Base-by-base conservation (phyloP, 2,888 invertebrate genomes). In the Pollenia labialis region DNA sequence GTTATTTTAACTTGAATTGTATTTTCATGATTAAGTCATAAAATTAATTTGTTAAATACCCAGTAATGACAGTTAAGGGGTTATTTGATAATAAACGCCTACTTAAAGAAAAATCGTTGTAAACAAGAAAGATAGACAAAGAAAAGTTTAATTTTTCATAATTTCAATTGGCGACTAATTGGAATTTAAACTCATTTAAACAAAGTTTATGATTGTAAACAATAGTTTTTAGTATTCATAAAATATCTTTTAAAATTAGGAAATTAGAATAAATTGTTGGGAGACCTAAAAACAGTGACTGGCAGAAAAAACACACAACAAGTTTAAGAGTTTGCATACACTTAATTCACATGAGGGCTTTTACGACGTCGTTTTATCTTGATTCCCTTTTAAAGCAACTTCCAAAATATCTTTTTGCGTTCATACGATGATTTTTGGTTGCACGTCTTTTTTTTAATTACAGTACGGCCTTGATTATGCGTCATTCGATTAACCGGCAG, bases 11-110 rank as follows among this genome's bases (percentile, higher is more conserved):
- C 14, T 71, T 56, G 9, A 46, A 23, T 32, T 32, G 46, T 72
- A 42, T 46, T 58, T 23, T 46, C 23, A 56, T 46, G 46, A 72
- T 56, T 58, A 46, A 56, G 32, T 23, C 46, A 58, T 72, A 58
- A 58, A 58, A 48, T 10, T 14, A 40, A 42, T 62, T 42, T 60
- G 4, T 11, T 14, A 71, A 71, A 9, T 54, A 42, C 14, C 56
- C 52, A 71, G 54, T 42, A 18, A 71, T 42, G 69, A 14, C 54
- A 54, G 42, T 52, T 54, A 71, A 42, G 42, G 16, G 40, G 18
- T 18, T 42, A 9, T 71, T 71, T 71, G 12, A 42, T 18, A 54
- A 54, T 71, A 54, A 54, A 71, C 69, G 54, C 69, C 69, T 40
- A 54, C 18, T 71, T 54, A 12, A 23, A 2, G 18, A 8, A 48